phyloP scores from a whole-genome alignment of 2,888 invertebrate genomes.

The Gymnoscelis rufifasciata region DNA sequence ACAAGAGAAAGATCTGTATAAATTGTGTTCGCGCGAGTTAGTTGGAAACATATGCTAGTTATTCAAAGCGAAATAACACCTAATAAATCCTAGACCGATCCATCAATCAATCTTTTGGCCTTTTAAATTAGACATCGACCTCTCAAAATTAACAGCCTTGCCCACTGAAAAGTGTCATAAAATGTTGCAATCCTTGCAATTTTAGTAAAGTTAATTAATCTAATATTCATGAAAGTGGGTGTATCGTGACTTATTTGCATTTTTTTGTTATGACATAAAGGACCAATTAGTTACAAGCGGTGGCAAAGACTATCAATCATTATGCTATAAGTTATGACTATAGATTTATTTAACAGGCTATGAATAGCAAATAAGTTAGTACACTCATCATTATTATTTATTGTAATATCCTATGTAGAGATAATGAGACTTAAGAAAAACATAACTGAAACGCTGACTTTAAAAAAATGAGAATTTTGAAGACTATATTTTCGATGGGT shows the following conservation, averaged over 20 bases:
- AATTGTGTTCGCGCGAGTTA: too few relatives aligned
- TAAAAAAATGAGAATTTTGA: too few relatives aligned
- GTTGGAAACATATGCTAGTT: too few relatives aligned
- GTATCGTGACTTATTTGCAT: conserved; percentile 25
- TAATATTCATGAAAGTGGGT: conserved; percentile 29
- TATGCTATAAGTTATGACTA: not conserved
- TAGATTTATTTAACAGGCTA: not conserved
- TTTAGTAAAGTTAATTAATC: not conserved
- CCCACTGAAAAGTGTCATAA: conserved; percentile 30
- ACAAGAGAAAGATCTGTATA: too few relatives aligned
- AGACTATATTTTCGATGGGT: too few relatives aligned
- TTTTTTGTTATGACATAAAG: conserved; percentile 35
- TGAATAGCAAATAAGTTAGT: not conserved
- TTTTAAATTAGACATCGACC: not conserved
- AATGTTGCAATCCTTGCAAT: conserved; percentile 33
- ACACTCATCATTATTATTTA: too few relatives aligned
- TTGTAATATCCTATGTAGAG: too few relatives aligned
- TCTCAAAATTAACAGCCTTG: too few relatives aligned
- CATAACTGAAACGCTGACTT: too few relatives aligned
- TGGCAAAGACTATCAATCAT: conserved; percentile 27
- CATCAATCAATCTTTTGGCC: not conserved
- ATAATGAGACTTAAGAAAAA: too few relatives aligned
- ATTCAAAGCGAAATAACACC: too few relatives aligned
- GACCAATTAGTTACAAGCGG: conserved; percentile 33
- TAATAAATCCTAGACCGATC: not conserved